Evolutionary conservation across 2,113 vertebrate genomes (phyloP).

Genomic region (Syrmaticus mikado): DNA sequence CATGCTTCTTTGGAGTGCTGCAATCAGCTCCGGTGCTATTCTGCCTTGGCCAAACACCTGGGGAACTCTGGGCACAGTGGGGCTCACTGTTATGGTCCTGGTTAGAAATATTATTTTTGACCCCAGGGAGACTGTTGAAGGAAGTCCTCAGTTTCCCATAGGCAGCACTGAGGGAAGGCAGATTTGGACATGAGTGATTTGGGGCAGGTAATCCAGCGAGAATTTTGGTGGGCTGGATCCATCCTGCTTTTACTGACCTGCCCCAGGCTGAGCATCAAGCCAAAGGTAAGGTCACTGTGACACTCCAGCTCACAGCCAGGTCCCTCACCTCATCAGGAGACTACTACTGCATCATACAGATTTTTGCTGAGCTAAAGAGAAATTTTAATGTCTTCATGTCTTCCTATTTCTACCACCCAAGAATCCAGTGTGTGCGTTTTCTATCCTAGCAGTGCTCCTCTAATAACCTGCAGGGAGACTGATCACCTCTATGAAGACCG

Average conservation of each 20-base stretch:
- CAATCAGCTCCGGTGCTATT: not conserved
- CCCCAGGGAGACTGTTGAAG: not conserved
- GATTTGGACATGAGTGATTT: fast-evolving
- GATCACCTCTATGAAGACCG: not conserved
- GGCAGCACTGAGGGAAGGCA: not conserved
- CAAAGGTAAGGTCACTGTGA: not conserved
- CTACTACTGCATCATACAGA: not conserved
- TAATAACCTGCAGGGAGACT: not conserved
- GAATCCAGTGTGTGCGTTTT: not conserved
- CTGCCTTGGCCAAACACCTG: not conserved
- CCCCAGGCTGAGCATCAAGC: not conserved
- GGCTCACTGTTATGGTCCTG: fast-evolving
- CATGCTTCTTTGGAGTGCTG: not conserved
- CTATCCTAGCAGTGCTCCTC: not conserved
- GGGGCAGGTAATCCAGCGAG: not conserved
- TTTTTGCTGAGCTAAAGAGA: not conserved
- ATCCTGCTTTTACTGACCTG: fast-evolving
- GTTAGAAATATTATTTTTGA: not conserved
- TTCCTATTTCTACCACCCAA: not conserved
- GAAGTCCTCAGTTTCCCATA: not conserved
- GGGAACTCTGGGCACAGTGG: too few relatives aligned
- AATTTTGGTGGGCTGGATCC: not conserved
- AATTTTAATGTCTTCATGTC: not conserved
- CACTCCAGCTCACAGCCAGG: not conserved
- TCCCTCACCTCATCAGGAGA: not conserved